A percentile compares a stretch with the other conserved stretches of the same genome.
Evolutionary conservation across 2,113 vertebrate species (phyloP).

Genomic region (Furnarius figulus): DNA sequence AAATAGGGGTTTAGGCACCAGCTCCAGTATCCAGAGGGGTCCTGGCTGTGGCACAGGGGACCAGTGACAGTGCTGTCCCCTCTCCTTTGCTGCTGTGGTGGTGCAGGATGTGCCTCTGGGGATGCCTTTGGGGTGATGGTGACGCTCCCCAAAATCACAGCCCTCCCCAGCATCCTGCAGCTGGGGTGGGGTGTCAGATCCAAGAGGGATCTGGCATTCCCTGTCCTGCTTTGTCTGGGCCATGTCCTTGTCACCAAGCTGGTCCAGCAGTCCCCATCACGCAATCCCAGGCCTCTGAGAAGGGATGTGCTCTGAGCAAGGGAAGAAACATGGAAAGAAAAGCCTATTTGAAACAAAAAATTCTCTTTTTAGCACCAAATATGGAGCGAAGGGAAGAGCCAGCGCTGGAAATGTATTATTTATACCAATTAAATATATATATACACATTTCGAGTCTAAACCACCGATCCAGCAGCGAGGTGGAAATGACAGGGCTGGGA

Average conservation of each 20-base stretch:
- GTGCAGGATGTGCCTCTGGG: background rate
- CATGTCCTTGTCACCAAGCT: fast-evolving
- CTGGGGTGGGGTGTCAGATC: background rate
- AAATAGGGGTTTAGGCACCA: fast-evolving
- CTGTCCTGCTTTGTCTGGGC: background rate
- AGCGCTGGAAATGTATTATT: background rate
- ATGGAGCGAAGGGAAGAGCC: background rate
- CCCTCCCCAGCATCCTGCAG: background rate
- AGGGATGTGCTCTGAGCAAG: background rate
- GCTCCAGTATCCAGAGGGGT: background rate
- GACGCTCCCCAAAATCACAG: background rate
- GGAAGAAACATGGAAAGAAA: background rate
- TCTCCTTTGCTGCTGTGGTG: fast-evolving
- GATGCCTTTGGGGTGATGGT: background rate
- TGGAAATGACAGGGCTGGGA: background rate
- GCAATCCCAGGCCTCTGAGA: background rate
- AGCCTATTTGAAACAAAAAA: background rate
- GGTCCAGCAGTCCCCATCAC: background rate
- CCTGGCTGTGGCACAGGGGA: background rate
- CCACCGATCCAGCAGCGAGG: background rate
- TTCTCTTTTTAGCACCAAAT: background rate
- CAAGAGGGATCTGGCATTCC: background rate
- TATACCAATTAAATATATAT: background rate
- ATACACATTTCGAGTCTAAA: background rate
- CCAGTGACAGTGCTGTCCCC: background rate